These are phyloP conservation scores for Linhomoeus sp. DNA, from an alignment of 2,888 invertebrate species.

Conservation along the genomic window DNA sequence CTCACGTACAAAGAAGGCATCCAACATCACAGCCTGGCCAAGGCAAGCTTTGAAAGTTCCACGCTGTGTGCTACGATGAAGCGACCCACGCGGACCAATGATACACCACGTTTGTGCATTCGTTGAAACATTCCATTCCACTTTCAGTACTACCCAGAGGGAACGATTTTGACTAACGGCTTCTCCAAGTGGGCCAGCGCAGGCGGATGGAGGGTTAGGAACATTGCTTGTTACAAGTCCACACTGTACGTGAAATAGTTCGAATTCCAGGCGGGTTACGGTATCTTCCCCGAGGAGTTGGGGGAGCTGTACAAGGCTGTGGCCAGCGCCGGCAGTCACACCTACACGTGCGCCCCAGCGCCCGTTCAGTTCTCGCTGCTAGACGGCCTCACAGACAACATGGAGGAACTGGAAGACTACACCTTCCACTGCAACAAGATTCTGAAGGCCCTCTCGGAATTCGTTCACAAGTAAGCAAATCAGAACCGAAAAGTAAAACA, in stretches of 20 bases:
- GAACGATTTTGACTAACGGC: conserved; percentile 27
- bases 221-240: conserved; percentile 9
- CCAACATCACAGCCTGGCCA: no score
- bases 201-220: conserved; percentile 29
- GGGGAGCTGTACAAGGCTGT: conserved; percentile 15
- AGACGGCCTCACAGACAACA: conserved; percentile 20
- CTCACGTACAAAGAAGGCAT: conserved; percentile 15
- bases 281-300: conserved; percentile 18
- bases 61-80: no score
- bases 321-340: conserved; percentile 27
- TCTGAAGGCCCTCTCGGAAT: conserved; percentile 17
- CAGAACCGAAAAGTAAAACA: no score
- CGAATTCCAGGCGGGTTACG: conserved; percentile 7
- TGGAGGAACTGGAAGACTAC: conserved; percentile 18
- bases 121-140: no score
- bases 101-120: no score
- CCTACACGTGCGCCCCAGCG: conserved; percentile 26
- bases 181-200: conserved; percentile 32
- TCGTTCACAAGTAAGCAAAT: conserved; percentile 7
- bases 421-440: conserved; percentile 23
- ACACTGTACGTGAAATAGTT: no score
- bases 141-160: conserved; percentile 28
- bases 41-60: no score
- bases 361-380: conserved; percentile 27
- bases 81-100: no score